Conservation (phyloP, 2,888 invertebrate genomes). For the Leucania comma region DNA sequence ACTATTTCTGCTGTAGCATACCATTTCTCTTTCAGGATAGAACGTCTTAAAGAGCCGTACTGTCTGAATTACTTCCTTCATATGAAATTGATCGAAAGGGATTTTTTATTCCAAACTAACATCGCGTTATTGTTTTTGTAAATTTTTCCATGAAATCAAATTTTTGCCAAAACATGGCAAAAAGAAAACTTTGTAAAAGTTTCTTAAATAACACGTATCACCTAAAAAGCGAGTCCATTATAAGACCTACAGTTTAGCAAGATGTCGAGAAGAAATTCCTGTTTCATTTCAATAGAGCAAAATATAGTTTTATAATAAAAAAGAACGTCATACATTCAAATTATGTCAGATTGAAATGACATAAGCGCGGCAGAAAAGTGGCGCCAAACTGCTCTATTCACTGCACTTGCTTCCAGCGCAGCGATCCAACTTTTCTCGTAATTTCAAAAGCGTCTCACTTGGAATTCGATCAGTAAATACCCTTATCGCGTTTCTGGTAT, state of each 20-base stretch:
- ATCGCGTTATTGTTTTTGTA: background rate
- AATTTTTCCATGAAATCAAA: background rate
- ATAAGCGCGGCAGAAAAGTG: conserved; percentile 41
- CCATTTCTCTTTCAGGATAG: background rate
- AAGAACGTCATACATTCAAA: conserved; percentile 42
- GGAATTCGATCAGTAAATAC: conserved; percentile 71
- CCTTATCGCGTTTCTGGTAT: conserved; percentile 68
- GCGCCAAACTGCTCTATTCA: conserved; percentile 53
- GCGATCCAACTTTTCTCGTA: conserved; percentile 59
- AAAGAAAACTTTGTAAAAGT: background rate
- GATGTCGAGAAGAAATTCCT: background rate
- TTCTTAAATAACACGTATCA: background rate
- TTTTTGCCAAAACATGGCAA: background rate
- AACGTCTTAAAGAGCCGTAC: no score
- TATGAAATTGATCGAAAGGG: no score
- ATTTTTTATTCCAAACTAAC: background rate
- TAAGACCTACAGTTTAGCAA: no score
- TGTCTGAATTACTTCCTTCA: no score
- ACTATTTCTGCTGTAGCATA: background rate
- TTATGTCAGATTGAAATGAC: conserved; percentile 55
- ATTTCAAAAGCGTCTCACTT: conserved; percentile 55
- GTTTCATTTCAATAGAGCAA: conserved; percentile 21
- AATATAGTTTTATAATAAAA: conserved; percentile 38
- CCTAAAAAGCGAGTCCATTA: background rate
- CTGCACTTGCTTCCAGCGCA: conserved; percentile 34